phyloP scores from a whole-genome alignment of 2,888 invertebrate species.

The Schrankia costaestrigalis region DNA sequence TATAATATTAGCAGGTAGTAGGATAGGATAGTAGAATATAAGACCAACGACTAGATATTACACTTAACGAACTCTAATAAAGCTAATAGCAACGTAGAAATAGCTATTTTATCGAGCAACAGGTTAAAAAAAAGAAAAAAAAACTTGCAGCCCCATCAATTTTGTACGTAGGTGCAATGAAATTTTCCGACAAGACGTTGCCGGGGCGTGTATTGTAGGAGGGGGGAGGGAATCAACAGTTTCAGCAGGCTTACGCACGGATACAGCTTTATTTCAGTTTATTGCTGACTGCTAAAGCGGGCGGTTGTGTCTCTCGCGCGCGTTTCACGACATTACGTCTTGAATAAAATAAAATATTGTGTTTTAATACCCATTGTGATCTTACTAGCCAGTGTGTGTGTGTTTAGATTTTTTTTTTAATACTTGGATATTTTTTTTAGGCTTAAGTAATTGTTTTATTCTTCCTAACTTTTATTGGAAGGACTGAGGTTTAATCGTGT shows the following conservation, averaged over 20 bases:
- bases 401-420: background rate
- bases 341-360: conserved; percentile 19
- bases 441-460: too few species aligned
- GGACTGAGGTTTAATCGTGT: too few species aligned
- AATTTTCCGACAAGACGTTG: conserved; percentile 42
- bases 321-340: conserved; percentile 19
- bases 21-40: too few species aligned
- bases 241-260: conserved; percentile 32
- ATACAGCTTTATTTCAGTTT: conserved; percentile 31
- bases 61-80: background rate
- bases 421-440: too few species aligned
- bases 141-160: conserved; percentile 19
- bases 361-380: conserved; percentile 10
- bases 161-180: conserved; percentile 35
- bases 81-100: background rate
- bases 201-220: conserved; percentile 14
- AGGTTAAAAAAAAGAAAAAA: conserved; percentile 13
- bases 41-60: too few species aligned
- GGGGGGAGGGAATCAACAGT: conserved; percentile 34
- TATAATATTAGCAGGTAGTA: too few species aligned
- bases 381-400: conserved; percentile 9
- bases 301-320: conserved; percentile 12
- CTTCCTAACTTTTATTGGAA: too few species aligned
- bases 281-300: conserved; percentile 13
- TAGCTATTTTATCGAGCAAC: background rate